A percentile compares a stretch with the other conserved stretches of the same genome.
These are phyloP conservation scores for Tetraneura akinire DNA, from an alignment of 1,140 invertebrate species.

Conservation along the genomic window DNA sequence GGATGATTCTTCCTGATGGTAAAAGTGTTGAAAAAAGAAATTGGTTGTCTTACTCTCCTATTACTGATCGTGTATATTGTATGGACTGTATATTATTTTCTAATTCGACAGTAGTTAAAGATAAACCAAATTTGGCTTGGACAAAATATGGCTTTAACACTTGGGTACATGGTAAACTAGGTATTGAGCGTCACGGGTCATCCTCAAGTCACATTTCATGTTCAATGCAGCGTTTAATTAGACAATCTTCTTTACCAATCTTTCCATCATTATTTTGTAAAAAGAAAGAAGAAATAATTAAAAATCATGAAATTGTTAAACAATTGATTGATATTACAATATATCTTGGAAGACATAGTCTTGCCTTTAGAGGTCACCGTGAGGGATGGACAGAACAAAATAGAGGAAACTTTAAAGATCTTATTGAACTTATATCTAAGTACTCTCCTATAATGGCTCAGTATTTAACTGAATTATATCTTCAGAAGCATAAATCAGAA, in stretches of 20 bases:
- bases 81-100: slow-evolving; percentile 11
- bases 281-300: neutral
- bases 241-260: slow-evolving; percentile 5
- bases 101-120: neutral
- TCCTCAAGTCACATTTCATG: neutral
- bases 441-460: slow-evolving; percentile 2
- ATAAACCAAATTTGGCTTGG: neutral
- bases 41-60: neutral
- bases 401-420: slow-evolving; percentile 12
- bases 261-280: neutral
- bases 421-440: neutral
- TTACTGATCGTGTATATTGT: neutral
- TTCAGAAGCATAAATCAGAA: neutral
- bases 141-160: neutral
- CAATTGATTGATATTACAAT: neutral
- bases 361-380: neutral
- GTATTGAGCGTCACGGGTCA: slow-evolving; percentile 1
- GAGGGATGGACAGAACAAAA: neutral
- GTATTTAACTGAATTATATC: neutral
- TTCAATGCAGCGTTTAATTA: slow-evolving; percentile 8
- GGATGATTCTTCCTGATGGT: neutral
- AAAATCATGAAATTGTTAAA: slow-evolving; percentile 4
- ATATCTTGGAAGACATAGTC: neutral
- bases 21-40: slow-evolving; percentile 7
- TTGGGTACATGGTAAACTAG: neutral